phyloP scores from a whole-genome alignment of 1,140 invertebrate species.

The Brachystomella parvula region DNA sequence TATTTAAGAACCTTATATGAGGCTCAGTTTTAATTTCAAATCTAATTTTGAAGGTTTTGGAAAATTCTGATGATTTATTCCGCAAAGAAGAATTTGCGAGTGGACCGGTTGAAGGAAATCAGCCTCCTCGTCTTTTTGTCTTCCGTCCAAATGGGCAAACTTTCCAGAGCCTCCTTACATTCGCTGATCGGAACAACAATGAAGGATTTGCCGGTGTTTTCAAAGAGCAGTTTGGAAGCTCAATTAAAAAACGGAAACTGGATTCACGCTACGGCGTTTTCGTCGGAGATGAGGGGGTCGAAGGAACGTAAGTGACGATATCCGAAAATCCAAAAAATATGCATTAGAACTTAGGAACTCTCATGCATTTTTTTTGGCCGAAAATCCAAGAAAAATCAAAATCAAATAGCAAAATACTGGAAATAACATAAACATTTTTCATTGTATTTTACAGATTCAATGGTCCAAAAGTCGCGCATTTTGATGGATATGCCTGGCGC shows the following conservation, averaged over 20 bases:
- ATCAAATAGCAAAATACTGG: no score
- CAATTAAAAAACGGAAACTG: neutral
- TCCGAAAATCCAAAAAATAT: no score
- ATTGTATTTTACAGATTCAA: neutral
- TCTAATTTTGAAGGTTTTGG: neutral
- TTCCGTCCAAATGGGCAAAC: neutral
- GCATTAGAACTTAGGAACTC: no score
- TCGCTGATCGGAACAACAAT: neutral
- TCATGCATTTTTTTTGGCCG: no score
- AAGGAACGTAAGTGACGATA: neutral
- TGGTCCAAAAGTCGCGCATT: neutral
- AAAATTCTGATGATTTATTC: conserved; percentile 9
- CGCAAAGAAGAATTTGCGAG: conserved; percentile 3
- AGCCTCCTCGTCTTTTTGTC: neutral
- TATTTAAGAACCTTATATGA: neutral
- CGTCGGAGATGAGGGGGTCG: neutral
- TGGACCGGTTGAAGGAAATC: neutral
- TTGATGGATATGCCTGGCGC: neutral
- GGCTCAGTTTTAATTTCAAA: neutral
- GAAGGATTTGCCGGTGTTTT: neutral
- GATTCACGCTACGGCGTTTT: neutral
- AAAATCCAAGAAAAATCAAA: no score
- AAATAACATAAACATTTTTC: neutral
- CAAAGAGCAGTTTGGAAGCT: neutral
- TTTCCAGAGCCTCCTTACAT: neutral